These are phyloP conservation scores for Tetragonula carbonaria DNA, from an alignment of 2,888 invertebrate genomes.

Conservation along the genomic window DNA sequence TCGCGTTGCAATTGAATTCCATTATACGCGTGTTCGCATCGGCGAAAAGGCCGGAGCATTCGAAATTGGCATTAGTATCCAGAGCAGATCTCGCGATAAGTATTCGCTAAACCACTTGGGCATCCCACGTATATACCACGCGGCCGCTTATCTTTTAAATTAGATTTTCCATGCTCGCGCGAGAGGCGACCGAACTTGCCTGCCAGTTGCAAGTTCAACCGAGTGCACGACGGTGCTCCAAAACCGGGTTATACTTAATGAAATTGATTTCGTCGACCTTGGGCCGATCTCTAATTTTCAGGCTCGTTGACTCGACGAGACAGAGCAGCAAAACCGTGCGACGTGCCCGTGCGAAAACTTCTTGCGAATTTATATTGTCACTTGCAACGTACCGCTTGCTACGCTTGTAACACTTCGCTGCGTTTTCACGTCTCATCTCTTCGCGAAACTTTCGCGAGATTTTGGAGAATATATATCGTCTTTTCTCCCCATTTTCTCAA, in stretches of 20 bases:
- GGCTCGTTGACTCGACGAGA: slow-evolving; percentile 7
- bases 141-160: slow-evolving; percentile 66
- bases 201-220: slow-evolving; percentile 44
- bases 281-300: slow-evolving; percentile 44
- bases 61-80: slow-evolving; percentile 57
- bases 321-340: neutral
- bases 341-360: neutral
- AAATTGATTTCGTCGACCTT: slow-evolving; percentile 46
- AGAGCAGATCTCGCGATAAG: slow-evolving; percentile 61
- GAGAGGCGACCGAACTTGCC: neutral
- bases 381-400: neutral
- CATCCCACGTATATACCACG: slow-evolving; percentile 25
- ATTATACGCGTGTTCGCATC: slow-evolving; percentile 33
- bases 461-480: neutral
- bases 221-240: neutral
- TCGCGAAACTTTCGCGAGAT: neutral
- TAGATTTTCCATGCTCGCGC: slow-evolving; percentile 55
- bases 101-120: slow-evolving; percentile 57
- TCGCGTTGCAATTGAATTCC: slow-evolving; percentile 50
- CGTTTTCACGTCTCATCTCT: neutral
- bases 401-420: neutral
- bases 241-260: slow-evolving; percentile 11
- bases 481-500: too few species aligned
- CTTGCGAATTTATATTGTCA: neutral
- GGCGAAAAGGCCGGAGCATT: slow-evolving; percentile 41